Base-by-base conservation (phyloP, 2,888 invertebrate genomes). In the Limnephilus auricula region DNA sequence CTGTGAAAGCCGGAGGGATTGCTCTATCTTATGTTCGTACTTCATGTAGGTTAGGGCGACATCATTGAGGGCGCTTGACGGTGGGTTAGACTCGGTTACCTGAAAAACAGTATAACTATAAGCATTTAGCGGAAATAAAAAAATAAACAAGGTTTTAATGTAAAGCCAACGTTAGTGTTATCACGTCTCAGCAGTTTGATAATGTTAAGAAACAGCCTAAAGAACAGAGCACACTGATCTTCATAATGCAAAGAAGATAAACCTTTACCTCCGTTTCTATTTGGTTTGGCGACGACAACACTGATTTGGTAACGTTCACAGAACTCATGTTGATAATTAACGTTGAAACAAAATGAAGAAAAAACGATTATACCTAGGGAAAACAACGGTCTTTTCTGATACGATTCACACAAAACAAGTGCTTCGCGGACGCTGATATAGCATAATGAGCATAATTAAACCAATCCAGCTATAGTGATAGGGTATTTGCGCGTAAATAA, bases 1-100 rank as follows among this genome's bases (percentile, higher is more conserved):
- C 37, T 96, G 95, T 0, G 96, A 95, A 93, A 95, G 95, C 93
- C 96, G 97, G 84, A 96, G 94, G 79, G 96, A 96, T 92, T 96
- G 96, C 92, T 96, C 96, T 92, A 96, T 95, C 91, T 96, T 96
- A 79, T 96, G 95, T 37, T 96, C 96, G 6, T 96, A 94, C 94
- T 96, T 96, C 91, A 95, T 95, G 94, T 96, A 96, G 93, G 95
- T 96, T 37, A 96, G 93, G n/a, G 90, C 91, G 18, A 82, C 91
- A 18, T 87, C 90, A 31, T 87, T 83, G 13, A 78, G 78, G 9
- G 85, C 79, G n/a, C 89, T 37, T n/a, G 90, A 87, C 31, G 80
- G 88, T 15, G 50, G 30, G 15, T 88, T 83, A 31, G 91, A 82
- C 25, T 87, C 90, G 2, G 50, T 31, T 12, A 90, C 90, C 91